Evolutionary conservation across 2,888 invertebrate genomes (phyloP).

Genomic region (Nomada fabriciana): DNA sequence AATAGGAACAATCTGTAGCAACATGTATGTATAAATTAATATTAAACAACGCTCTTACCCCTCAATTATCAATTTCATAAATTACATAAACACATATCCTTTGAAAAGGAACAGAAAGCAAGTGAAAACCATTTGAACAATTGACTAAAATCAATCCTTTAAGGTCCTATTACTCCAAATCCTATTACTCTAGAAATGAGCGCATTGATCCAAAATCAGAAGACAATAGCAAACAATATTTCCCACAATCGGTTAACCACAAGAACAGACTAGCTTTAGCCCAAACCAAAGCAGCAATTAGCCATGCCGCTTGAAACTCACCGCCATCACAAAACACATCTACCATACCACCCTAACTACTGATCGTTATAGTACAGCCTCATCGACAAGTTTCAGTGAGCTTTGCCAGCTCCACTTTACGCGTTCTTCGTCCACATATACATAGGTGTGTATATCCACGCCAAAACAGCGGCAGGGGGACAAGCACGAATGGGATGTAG

Average conservation of each 20-base stretch:
- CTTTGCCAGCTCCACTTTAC: slow-evolving; percentile 38
- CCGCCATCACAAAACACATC: neutral
- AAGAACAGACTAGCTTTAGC: neutral
- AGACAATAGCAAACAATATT: neutral
- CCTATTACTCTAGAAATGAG: too few species aligned
- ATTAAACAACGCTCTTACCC: too few species aligned
- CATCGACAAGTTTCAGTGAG: slow-evolving; percentile 47
- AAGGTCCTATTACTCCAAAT: too few species aligned
- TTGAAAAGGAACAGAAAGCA: too few species aligned
- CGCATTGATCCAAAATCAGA: too few species aligned
- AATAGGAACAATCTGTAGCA: too few species aligned
- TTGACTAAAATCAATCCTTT: too few species aligned
- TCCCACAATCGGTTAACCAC: neutral
- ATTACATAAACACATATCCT: too few species aligned
- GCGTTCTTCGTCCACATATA: slow-evolving; percentile 18
- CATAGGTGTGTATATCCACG: neutral
- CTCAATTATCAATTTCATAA: too few species aligned
- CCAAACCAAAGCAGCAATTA: neutral
- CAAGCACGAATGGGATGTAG: slow-evolving; percentile 3
- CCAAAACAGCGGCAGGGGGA: slow-evolving; percentile 17
- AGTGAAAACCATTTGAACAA: too few species aligned
- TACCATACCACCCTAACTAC: neutral
- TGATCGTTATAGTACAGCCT: slow-evolving; percentile 28
- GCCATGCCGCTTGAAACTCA: neutral
- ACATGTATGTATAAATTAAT: too few species aligned